Evolutionary conservation across 2,113 vertebrate species (phyloP).

Genomic region (Aptenodytes forsteri): DNA sequence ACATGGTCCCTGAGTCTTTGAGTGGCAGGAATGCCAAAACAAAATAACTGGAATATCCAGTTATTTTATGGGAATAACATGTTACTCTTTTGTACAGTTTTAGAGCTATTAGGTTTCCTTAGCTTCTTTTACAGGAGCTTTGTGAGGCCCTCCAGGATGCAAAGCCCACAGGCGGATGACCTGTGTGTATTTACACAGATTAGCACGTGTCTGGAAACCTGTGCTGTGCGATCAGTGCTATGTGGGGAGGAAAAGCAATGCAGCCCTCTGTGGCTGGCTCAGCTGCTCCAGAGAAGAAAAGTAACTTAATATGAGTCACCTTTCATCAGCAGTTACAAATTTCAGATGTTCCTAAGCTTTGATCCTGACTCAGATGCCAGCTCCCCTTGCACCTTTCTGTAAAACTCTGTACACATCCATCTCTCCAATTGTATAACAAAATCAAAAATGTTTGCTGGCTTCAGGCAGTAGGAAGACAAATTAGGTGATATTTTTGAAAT

Average conservation of each 20-base stretch:
- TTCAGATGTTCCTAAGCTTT: neutral
- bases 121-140: neutral
- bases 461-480: neutral
- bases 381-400: neutral
- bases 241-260: rapidly evolving
- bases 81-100: neutral
- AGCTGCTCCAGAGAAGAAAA: neutral
- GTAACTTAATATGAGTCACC: neutral
- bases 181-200: neutral
- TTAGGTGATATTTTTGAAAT: neutral
- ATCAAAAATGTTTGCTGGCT: neutral
- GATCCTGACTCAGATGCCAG: neutral
- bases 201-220: neutral
- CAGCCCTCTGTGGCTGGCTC: neutral
- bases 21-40: neutral
- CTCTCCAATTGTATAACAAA: neutral
- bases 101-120: neutral
- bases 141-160: neutral
- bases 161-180: neutral
- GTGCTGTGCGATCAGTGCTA: rapidly evolving
- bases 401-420: neutral
- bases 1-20: neutral
- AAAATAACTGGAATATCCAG: neutral
- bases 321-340: neutral
- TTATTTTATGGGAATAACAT: neutral